phyloP scores from a whole-genome alignment of 2,113 vertebrate genomes.

The Esox niger region DNA sequence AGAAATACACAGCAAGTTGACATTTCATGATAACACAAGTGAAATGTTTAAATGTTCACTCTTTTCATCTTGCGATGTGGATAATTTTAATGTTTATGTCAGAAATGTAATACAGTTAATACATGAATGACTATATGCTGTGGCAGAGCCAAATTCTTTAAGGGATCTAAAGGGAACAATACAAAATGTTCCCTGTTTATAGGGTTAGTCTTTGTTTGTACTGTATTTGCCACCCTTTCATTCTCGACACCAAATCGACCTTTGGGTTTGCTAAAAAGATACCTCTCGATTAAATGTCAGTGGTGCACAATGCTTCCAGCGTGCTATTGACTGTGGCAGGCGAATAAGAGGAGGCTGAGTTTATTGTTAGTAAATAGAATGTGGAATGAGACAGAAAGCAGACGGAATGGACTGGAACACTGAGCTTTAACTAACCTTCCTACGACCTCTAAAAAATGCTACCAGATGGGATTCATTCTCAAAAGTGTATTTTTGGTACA shows the following conservation, averaged over 20 bases:
- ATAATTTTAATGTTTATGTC: no score
- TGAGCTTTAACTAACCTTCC: conserved; percentile 30
- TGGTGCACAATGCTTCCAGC: conserved; percentile 2
- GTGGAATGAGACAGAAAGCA: conserved; percentile 10
- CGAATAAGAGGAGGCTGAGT: neutral
- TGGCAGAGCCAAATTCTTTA: no score
- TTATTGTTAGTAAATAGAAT: conserved; percentile 23
- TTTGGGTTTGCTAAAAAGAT: conserved; percentile 24
- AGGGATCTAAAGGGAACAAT: no score
- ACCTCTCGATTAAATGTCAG: conserved; percentile 24
- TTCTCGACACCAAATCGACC: conserved; percentile 20
- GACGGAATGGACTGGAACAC: conserved; percentile 20
- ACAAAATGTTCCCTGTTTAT: neutral
- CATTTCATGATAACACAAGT: no score
- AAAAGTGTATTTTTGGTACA: conserved; percentile 16
- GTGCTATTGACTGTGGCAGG: conserved; percentile 21
- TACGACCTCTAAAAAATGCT: conserved; percentile 15
- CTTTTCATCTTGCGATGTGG: no score
- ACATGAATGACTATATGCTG: no score
- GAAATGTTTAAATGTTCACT: no score
- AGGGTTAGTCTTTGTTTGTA: neutral
- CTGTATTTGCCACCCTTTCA: neutral
- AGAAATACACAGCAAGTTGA: no score
- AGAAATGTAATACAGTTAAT: no score
- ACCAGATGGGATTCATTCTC: conserved; percentile 24